A percentile compares a stretch with the other conserved stretches of the same genome.
Evolutionary conservation across 1,140 invertebrate species (phyloP).

Genomic region (Heliconius hewitsoni): DNA sequence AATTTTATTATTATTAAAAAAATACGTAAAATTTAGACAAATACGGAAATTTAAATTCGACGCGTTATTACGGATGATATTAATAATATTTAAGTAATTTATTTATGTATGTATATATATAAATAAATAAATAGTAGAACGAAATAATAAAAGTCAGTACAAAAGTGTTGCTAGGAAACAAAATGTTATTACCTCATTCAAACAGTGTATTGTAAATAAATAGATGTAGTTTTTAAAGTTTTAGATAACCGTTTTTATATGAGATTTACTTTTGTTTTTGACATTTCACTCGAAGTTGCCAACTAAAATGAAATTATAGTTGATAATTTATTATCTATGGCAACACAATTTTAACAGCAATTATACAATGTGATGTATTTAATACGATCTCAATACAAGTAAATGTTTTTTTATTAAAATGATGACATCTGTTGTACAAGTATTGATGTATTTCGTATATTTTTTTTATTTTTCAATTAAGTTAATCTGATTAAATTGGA

Average conservation of each 20-base stretch:
- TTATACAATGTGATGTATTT: constrained; percentile 72
- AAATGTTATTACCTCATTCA: constrained; percentile 69
- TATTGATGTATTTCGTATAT: constrained; percentile 49
- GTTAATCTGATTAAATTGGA: constrained; percentile 78
- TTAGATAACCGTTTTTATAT: constrained; percentile 50
- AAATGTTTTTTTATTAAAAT: constrained; percentile 43
- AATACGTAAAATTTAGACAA: constrained; percentile 63
- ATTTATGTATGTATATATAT: constrained; percentile 26
- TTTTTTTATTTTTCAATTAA: constrained; percentile 50
- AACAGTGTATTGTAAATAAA: constrained; percentile 75
- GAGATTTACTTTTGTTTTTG: constrained; percentile 42
- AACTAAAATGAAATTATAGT: constrained; percentile 27
- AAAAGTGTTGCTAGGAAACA: constrained; percentile 50
- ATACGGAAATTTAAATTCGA: constrained; percentile 50
- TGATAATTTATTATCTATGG: constrained; percentile 33
- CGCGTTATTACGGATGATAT: constrained; percentile 56
- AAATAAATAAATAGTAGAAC: constrained; percentile 38
- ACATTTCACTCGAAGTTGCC: constrained; percentile 37
- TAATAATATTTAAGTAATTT: constrained; percentile 59
- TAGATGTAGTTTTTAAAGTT: constrained; percentile 45
- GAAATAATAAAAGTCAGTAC: constrained; percentile 63
- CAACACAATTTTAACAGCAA: constrained; percentile 56
- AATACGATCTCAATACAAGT: constrained; percentile 69
- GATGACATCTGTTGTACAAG: constrained; percentile 35
- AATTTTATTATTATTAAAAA: constrained; percentile 24